Evolutionary conservation across 2,797 vertebrate species (phyloP), one percentile per base, ranked within the genome.

Genomic region (Benthosema pterotum): DNA sequence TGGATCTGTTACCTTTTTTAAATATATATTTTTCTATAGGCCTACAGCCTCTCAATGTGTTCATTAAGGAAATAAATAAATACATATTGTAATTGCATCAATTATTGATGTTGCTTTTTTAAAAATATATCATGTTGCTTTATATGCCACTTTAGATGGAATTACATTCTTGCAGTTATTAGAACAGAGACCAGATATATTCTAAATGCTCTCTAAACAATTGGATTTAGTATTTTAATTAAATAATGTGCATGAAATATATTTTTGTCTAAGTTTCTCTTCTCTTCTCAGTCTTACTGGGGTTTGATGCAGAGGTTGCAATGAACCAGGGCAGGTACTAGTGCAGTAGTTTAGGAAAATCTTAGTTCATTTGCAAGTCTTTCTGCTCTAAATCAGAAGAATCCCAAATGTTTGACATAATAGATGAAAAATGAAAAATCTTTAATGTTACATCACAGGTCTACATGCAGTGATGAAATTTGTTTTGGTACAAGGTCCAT

Each of bases 1-100:
- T 86, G 84, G 78, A 82, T 68, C 71, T 83, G 77, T 87, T 84
- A 83, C 75, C n/a, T n/a, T 83, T 82, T 88, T 87, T 85, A 60
- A 81, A 85, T 75, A 80, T 80, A 78, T 87, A 84, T 86, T 85
- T 85, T 86, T 87, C 80, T 87, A 83, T 85, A 38, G 32, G 32
- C 32, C 6, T 38, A 69, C 78, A 78, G 66, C 75, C 63, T 78
- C 60, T 85, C 57, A 55, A 47, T 42, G 81, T 75, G 80, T 84
- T 72, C 76, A 65, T 63, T 73, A 77, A 79, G 65, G 71, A 83
- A 50, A 84, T 83, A 78, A 67, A 63, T 79, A 78, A 83, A 60
- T 84, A 75, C 67, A 70, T 70, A 66, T 74, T 78, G 69, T 78
- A 51, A 73, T 78, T 87, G 57, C 83, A 56, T 43, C 63, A 63